phyloP scores from a whole-genome alignment of 2,113 vertebrate genomes.

The Syngnathoides biaculeatus region DNA sequence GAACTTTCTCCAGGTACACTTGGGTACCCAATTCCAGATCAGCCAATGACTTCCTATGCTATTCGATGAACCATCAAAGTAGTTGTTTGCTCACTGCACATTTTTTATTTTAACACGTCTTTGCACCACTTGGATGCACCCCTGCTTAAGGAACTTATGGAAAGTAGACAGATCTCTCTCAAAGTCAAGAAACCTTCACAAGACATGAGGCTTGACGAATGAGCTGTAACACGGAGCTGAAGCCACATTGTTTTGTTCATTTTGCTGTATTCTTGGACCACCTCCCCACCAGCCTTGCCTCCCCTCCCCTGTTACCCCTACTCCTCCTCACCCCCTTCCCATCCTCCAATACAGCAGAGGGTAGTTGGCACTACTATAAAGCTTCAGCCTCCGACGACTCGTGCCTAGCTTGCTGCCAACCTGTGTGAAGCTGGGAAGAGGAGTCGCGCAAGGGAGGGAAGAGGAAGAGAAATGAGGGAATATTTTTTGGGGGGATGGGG shows the following conservation, averaged over 20 bases:
- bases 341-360: slow-evolving; percentile 64
- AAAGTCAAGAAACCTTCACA: neutral
- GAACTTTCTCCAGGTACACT: neutral
- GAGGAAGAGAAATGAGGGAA: slow-evolving; percentile 41
- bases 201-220: neutral
- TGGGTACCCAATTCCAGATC: neutral
- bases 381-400: slow-evolving; percentile 64
- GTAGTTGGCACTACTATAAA: slow-evolving; percentile 72
- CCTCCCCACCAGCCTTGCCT: slow-evolving; percentile 35
- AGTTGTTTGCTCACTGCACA: neutral
- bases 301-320: slow-evolving; percentile 27
- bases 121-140: neutral
- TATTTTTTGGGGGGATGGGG: slow-evolving; percentile 27
- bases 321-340: slow-evolving; percentile 45
- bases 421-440: slow-evolving; percentile 60
- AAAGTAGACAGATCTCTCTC: neutral
- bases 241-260: slow-evolving; percentile 18
- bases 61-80: neutral
- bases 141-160: neutral
- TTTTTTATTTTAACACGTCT: neutral
- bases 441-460: slow-evolving; percentile 53
- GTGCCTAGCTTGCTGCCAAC: slow-evolving; percentile 70
- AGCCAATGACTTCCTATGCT: neutral
- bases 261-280: slow-evolving; percentile 37
- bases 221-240: slow-evolving; percentile 6